These are phyloP conservation scores for Darevskia mixta DNA, from an alignment of 2,797 vertebrate genomes.

Conservation along the genomic window DNA sequence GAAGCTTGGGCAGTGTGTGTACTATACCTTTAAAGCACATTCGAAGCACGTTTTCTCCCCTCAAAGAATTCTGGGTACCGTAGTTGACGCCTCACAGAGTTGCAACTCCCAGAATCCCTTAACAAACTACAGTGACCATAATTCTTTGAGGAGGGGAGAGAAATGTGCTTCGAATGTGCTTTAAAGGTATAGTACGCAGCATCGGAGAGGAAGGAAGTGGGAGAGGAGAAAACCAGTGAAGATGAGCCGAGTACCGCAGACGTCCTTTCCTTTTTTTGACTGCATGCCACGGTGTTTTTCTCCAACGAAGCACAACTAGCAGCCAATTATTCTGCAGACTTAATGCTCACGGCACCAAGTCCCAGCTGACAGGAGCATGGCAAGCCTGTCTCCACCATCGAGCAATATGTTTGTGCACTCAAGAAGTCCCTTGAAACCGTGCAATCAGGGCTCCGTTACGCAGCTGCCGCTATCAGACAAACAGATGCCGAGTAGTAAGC, in stretches of 20 bases:
- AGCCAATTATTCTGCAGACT: not conserved
- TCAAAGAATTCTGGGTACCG: too few relatives aligned
- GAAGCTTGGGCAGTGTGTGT: too few relatives aligned
- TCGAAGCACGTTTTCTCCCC: too few relatives aligned
- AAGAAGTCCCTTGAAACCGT: not conserved
- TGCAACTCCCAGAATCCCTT: too few relatives aligned
- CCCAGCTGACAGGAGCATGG: not conserved
- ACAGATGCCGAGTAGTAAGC: slow-evolving; percentile 21
- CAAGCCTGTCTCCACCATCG: not conserved
- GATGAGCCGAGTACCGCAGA: not conserved
- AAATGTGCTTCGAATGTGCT: too few relatives aligned
- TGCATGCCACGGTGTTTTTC: not conserved
- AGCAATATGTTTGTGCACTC: not conserved
- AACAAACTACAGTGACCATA: too few relatives aligned
- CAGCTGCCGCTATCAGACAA: not conserved
- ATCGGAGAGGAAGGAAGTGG: not conserved
- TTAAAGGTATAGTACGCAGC: too few relatives aligned
- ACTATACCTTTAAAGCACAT: too few relatives aligned
- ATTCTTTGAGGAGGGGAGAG: too few relatives aligned
- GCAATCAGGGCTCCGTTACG: slow-evolving; percentile 1
- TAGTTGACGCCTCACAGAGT: too few relatives aligned
- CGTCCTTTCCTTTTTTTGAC: not conserved
- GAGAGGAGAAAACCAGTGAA: not conserved
- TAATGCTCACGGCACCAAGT: not conserved
- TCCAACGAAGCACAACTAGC: not conserved